Evolutionary conservation across 2,888 invertebrate genomes (phyloP).

Genomic region (Dorcus parallelipipedus): DNA sequence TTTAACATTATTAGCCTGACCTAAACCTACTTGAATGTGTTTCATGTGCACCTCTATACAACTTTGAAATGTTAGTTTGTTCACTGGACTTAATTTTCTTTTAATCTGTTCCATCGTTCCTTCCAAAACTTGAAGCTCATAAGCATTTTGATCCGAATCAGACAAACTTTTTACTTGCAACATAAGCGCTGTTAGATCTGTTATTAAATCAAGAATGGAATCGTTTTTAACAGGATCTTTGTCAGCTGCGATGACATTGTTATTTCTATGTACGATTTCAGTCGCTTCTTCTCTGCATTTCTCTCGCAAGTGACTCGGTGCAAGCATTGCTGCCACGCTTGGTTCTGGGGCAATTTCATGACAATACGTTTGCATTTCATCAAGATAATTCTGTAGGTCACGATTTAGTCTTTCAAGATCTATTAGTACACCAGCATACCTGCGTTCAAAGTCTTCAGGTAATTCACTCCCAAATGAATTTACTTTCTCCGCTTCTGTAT

Average conservation of each 20-base stretch:
- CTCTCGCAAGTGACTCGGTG: constrained; percentile 83
- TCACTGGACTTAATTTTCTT: constrained; percentile 69
- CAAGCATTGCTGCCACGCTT: constrained; percentile 80
- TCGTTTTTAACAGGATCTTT: constrained; percentile 52
- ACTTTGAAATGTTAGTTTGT: constrained; percentile 78
- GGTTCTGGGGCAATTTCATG: constrained; percentile 86
- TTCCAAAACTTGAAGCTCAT: constrained; percentile 85
- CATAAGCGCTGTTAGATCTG: constrained; percentile 85
- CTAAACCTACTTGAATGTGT: constrained; percentile 76
- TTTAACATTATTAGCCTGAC: constrained; percentile 28
- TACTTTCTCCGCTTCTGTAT: constrained; percentile 84
- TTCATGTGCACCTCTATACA: constrained; percentile 90
- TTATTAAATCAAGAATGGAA: constrained; percentile 73
- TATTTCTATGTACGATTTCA: constrained; percentile 73
- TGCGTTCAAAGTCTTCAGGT: constrained; percentile 84
- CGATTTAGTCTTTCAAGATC: constrained; percentile 89
- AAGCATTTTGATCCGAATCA: constrained; percentile 81
- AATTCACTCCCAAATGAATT: constrained; percentile 74
- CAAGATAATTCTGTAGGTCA: constrained; percentile 80
- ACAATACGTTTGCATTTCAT: constrained; percentile 79
- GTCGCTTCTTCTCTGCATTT: constrained; percentile 83
- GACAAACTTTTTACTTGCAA: constrained; percentile 77
- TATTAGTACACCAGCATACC: constrained; percentile 83
- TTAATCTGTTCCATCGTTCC: constrained; percentile 90
- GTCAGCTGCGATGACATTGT: constrained; percentile 57